These are phyloP conservation scores for Tinamus guttatus DNA, from an alignment of 2,113 vertebrate genomes.

Conservation along the genomic window DNA sequence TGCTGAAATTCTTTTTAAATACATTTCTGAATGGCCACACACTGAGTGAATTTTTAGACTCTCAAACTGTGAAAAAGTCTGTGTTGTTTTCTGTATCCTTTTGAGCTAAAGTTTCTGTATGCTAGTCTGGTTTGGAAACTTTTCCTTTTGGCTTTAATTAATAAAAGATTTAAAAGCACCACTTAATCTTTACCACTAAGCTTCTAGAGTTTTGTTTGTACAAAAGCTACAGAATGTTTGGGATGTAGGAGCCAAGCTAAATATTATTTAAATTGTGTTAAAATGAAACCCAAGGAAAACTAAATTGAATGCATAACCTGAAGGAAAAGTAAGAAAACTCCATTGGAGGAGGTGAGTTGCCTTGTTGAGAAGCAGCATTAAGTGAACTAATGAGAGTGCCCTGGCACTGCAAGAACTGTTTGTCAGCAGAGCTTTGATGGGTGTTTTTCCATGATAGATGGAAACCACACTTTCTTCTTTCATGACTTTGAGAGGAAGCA, in stretches of 20 bases:
- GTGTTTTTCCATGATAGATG: not conserved
- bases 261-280: slow-evolving; percentile 51
- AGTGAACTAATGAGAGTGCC: not conserved
- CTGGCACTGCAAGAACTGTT: not conserved
- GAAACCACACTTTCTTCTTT: not conserved
- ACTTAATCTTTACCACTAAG: slow-evolving; percentile 37
- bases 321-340: not conserved
- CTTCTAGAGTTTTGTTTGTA: slow-evolving; percentile 25
- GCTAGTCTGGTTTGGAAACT: not conserved
- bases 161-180: slow-evolving; percentile 1
- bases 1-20: not conserved
- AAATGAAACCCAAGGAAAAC: slow-evolving; percentile 22
- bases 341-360: not conserved
- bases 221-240: slow-evolving; percentile 46
- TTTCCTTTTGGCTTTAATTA: slow-evolving; percentile 20
- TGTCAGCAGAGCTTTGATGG: not conserved
- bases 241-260: slow-evolving; percentile 45
- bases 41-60: not conserved
- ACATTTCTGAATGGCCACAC: not conserved
- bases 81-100: not conserved
- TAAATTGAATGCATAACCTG: not conserved
- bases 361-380: not conserved
- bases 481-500: not conserved
- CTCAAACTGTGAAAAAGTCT: not conserved
- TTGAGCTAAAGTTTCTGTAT: not conserved